Conservation (phyloP, 1,140 invertebrate genomes). For the Elysia chlorotica region DNA sequence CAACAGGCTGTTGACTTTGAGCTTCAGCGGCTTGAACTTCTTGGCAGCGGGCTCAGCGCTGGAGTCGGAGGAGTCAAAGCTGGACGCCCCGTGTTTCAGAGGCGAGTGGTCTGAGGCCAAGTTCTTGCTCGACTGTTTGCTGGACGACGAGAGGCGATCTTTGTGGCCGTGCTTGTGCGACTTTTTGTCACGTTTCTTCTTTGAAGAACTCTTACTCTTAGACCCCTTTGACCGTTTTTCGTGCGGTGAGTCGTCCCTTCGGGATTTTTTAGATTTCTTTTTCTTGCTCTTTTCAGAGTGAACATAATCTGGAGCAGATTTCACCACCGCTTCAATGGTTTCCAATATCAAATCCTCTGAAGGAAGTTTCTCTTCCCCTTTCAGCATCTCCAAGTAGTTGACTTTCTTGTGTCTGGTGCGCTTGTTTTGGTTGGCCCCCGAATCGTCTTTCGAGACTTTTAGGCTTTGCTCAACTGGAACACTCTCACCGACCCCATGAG, state of each 20-base stretch:
- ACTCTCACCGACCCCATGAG: too few species aligned
- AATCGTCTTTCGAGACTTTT: too few species aligned
- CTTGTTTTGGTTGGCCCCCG: conserved; percentile 7
- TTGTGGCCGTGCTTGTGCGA: background rate
- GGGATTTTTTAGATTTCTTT: conserved; percentile 1
- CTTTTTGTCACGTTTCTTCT: background rate
- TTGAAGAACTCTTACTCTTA: background rate
- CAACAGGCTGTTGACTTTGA: conserved; percentile 36
- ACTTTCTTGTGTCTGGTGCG: conserved; percentile 54
- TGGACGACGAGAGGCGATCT: background rate
- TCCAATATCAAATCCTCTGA: conserved; percentile 22
- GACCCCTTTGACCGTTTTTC: background rate
- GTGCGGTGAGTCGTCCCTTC: background rate
- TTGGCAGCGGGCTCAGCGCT: conserved; percentile 11
- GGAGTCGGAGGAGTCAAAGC: conserved; percentile 5
- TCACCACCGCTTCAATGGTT: conserved; percentile 20
- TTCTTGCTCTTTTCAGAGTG: conserved; percentile 15
- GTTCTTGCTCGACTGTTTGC: background rate
- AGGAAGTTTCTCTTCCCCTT: conserved; percentile 36
- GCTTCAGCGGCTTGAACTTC: conserved; percentile 39
- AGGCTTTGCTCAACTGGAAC: too few species aligned
- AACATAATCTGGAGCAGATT: background rate
- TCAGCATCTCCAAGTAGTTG: conserved; percentile 51
- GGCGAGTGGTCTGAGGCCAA: background rate
- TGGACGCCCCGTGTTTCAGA: too few species aligned